Evolutionary conservation across 2,113 vertebrate species (phyloP).

Genomic region (Epinephelus moara): DNA sequence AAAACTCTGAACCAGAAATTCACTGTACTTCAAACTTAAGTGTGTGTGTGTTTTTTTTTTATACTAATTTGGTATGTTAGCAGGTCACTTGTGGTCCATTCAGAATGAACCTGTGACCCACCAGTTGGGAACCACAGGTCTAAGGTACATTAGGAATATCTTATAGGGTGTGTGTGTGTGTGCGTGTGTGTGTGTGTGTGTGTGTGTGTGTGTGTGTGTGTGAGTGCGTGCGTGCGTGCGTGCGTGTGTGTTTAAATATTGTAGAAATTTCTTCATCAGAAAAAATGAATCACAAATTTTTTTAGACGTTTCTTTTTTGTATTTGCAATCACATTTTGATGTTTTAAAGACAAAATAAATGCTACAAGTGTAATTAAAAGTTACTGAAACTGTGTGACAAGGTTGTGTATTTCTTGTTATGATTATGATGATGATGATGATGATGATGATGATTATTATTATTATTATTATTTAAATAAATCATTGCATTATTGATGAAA

Average conservation of each 20-base stretch:
- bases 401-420: background rate
- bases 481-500: background rate
- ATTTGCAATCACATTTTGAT: background rate
- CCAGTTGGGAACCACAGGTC: too few relatives aligned
- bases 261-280: background rate
- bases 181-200: background rate
- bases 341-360: conserved; percentile 7
- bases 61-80: too few relatives aligned
- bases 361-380: background rate
- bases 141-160: background rate
- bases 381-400: background rate
- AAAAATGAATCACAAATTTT: background rate
- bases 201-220: background rate
- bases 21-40: too few relatives aligned
- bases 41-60: too few relatives aligned
- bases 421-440: too few relatives aligned
- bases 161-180: background rate
- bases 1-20: too few relatives aligned
- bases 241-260: background rate
- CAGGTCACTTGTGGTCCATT: too few relatives aligned
- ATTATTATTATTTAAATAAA: background rate
- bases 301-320: background rate
- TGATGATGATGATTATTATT: too few relatives aligned
- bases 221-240: too few relatives aligned
- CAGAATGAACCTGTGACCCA: too few relatives aligned